Evolutionary conservation across 2,797 vertebrate species (phyloP), one percentile per base, ranked within the genome.

Genomic region (Lindbergichthys nudifrons): DNA sequence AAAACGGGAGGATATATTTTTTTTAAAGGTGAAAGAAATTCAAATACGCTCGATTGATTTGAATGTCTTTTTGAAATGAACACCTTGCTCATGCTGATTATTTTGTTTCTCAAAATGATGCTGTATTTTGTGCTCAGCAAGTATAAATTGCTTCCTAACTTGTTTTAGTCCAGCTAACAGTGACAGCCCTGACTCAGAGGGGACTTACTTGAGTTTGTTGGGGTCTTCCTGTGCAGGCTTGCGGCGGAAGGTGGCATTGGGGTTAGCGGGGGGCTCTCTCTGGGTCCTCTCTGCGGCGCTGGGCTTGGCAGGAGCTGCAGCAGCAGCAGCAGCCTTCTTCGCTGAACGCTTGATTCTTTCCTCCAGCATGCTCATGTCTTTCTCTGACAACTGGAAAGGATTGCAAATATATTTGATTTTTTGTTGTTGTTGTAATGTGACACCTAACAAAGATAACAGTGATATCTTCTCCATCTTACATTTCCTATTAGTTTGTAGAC

Each of bases 281-380:
- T 94, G 97, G 19, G 94, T 75, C 69, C 93, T 96, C 89, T 99
- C 98, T 0, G 77, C 2, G 0, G 69, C 66, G 3, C 46, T 88
- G 82, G 95, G 97, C 77, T 96, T 98, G 47, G 95, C 26, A 0
- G 96, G 95, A 57, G 94, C 90, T 3, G 94, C 89, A 0, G 95
- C 74, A 0, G 96, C 88, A 84, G n/a, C 74, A 0, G 96, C 74
- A 0, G 96, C 88, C 85, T 97, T 99, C 92, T 99, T 99, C n/a
- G 97, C 97, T 2, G 98, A 97, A 0, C 98, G 94, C 62, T 99
- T 99, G 90, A 99, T 98, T 69, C 98, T 94, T 77, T 99, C 98
- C 84, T 99, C 98, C 42, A 99, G 83, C 98, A 99, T 99, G 88
- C 98, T 99, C 98, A 99, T 96, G 72, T 99, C 98, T 72, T 99